A percentile compares a stretch with the other conserved stretches of the same genome.
Evolutionary conservation across 1,140 invertebrate species (phyloP).

Genomic region (Psilanteris sp.): DNA sequence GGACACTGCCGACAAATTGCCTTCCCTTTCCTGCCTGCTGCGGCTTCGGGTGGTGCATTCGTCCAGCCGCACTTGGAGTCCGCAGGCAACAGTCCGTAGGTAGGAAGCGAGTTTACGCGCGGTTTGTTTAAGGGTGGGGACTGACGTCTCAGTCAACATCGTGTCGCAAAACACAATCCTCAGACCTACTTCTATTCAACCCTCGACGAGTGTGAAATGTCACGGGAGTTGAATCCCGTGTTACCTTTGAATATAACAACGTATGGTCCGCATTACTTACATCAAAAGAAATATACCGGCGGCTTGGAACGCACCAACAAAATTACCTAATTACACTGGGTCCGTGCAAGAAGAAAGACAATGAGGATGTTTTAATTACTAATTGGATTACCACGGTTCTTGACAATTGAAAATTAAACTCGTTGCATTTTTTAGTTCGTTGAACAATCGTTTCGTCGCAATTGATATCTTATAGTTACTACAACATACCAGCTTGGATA

Average conservation of each 20-base stretch:
- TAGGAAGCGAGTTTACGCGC: slow-evolving; percentile 66
- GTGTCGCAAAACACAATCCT: slow-evolving; percentile 54
- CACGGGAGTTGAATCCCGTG: slow-evolving; percentile 8
- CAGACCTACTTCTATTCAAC: slow-evolving; percentile 52
- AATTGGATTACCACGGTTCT: no score
- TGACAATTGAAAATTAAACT: no score
- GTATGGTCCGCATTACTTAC: slow-evolving; percentile 38
- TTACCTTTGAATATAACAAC: slow-evolving; percentile 29
- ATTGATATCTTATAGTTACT: no score
- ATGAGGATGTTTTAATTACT: slow-evolving; percentile 1
- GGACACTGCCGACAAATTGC: slow-evolving; percentile 73
- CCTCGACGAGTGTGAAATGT: slow-evolving; percentile 29
- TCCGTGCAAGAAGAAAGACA: not conserved
- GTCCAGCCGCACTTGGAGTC: slow-evolving; percentile 53
- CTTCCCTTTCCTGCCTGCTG: slow-evolving; percentile 63
- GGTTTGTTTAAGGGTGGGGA: slow-evolving; percentile 61
- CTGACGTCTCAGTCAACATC: slow-evolving; percentile 73
- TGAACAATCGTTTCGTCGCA: no score
- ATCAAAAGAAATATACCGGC: slow-evolving; percentile 10
- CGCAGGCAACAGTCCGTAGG: slow-evolving; percentile 39
- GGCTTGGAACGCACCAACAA: not conserved
- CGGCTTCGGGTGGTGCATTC: slow-evolving; percentile 62
- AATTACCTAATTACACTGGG: slow-evolving; percentile 30
- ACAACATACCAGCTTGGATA: no score
- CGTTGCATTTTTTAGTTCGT: no score